These are phyloP conservation scores for Sciurus niger DNA, from an alignment of 2,113 vertebrate species.

Conservation along the genomic window DNA sequence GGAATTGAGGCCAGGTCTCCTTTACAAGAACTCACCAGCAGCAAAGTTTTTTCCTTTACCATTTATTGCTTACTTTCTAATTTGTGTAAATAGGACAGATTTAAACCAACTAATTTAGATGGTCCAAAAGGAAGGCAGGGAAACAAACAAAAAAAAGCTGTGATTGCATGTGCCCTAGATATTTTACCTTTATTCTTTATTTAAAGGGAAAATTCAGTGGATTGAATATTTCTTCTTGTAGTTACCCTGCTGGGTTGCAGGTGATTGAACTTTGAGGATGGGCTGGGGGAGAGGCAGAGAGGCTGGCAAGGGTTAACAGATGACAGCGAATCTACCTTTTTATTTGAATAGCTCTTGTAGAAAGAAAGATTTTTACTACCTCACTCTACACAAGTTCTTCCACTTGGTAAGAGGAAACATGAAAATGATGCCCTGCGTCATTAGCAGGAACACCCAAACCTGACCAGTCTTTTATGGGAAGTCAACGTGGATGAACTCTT, in stretches of 20 bases:
- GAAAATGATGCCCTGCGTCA: constrained; percentile 12
- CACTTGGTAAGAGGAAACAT: background rate
- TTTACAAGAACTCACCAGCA: background rate
- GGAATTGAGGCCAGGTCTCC: rapidly evolving
- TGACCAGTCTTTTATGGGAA: constrained; percentile 51
- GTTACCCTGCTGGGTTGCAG: background rate
- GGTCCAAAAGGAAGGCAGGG: rapidly evolving
- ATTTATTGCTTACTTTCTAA: background rate
- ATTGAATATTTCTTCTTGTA: background rate
- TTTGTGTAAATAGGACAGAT: background rate
- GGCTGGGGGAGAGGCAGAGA: rapidly evolving
- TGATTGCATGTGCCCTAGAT: background rate
- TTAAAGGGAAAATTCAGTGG: background rate
- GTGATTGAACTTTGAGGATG: background rate
- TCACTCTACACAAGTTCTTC: background rate
- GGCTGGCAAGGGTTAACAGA: background rate
- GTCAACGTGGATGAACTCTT: background rate
- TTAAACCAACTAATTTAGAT: background rate
- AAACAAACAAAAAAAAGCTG: background rate
- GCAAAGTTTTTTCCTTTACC: background rate
- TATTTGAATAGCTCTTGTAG: background rate
- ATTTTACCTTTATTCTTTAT: background rate
- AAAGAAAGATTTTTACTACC: background rate
- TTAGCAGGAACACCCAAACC: constrained; percentile 38
- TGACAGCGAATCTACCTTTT: background rate